Conservation (phyloP, 2,888 invertebrate genomes). For the Pachliopta kotzebuea region DNA sequence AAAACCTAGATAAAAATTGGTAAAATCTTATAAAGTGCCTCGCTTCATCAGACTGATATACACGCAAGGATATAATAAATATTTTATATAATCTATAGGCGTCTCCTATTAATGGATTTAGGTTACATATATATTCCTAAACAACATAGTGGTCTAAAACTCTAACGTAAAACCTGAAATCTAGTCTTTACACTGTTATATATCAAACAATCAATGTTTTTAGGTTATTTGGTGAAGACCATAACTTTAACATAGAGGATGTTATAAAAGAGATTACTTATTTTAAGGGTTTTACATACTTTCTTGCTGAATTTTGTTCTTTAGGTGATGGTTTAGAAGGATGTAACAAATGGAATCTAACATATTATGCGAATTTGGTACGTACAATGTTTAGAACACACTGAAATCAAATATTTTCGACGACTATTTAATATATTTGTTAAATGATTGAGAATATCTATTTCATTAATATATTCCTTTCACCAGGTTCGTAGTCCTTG, state of each 20-base stretch:
- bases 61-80: neutral
- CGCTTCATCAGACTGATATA: neutral
- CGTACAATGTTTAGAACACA: slow-evolving; percentile 33
- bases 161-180: neutral
- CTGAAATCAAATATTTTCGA: neutral
- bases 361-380: slow-evolving; percentile 81
- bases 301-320: slow-evolving; percentile 84
- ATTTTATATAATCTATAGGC: neutral
- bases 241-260: slow-evolving; percentile 88
- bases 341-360: slow-evolving; percentile 82
- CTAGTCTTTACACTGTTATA: neutral
- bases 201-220: slow-evolving; percentile 24
- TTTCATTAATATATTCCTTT: neutral
- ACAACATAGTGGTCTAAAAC: neutral
- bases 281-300: slow-evolving; percentile 86
- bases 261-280: slow-evolving; percentile 86
- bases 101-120: neutral
- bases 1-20: neutral
- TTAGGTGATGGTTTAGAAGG: slow-evolving; percentile 70
- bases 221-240: slow-evolving; percentile 84
- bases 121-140: neutral
- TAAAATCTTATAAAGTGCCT: neutral
- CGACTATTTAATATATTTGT: neutral
- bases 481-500: slow-evolving; percentile 80
- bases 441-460: neutral